phyloP scores from a whole-genome alignment of 2,888 invertebrate species.

The Orthosia gothica region DNA sequence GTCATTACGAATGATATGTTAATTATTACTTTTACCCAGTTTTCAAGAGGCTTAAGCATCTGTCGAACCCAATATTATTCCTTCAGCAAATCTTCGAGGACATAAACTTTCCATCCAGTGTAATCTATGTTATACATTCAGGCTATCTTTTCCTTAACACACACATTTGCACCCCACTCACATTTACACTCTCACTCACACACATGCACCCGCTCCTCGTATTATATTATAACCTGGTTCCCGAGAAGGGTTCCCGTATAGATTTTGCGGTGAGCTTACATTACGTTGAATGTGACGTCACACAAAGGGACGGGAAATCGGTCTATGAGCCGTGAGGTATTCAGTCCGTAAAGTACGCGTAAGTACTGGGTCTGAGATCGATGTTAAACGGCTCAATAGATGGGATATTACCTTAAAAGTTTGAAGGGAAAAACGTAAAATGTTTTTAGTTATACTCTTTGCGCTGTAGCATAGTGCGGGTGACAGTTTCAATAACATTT shows the following conservation, averaged over 20 bases:
- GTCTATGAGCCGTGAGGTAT: conserved; percentile 63
- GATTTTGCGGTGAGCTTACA: conserved; percentile 59
- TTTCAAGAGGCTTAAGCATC: conserved; percentile 5
- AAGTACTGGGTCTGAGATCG: conserved; percentile 47
- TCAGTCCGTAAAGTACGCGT: conserved; percentile 47
- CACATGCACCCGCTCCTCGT: neutral
- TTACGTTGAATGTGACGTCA: conserved; percentile 59
- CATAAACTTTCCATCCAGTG: conserved; percentile 35
- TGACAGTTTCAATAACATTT: too few relatives aligned
- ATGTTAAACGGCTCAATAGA: conserved; percentile 49
- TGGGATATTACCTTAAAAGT: conserved; percentile 1
- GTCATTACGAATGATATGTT: conserved; percentile 26
- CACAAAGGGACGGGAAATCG: conserved; percentile 64
- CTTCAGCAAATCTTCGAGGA: conserved; percentile 32
- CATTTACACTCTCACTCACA: conserved; percentile 8
- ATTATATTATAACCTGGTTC: conserved; percentile 51
- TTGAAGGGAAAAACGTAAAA: neutral
- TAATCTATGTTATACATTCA: conserved; percentile 41
- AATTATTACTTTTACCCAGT: conserved; percentile 51
- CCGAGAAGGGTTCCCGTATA: conserved; percentile 45
- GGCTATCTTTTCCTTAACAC: conserved; percentile 37
- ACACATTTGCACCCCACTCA: conserved; percentile 25
- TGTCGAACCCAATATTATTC: conserved; percentile 11
- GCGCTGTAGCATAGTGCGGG: too few relatives aligned
- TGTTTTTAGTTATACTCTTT: neutral